Base-by-base conservation (phyloP, 2,113 vertebrate genomes). In the Cyprinus carpio region DNA sequence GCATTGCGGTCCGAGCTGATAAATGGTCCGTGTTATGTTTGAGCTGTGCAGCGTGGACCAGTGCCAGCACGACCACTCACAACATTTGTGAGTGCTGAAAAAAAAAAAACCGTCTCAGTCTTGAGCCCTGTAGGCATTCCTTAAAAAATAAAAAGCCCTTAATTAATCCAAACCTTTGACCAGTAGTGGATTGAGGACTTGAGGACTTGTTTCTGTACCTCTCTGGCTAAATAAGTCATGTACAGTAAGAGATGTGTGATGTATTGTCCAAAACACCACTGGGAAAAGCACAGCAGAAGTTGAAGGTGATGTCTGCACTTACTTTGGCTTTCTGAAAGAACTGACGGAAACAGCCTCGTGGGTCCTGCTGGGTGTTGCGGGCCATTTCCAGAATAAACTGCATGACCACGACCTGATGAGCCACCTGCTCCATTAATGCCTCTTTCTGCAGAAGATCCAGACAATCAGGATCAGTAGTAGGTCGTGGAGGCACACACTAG, bases 271-370 rank as follows among this genome's bases (percentile, higher is more conserved):
- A 23, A 3, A 49, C 12, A 15, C 0, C 51, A 54, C 51, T 54
- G 51, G 16, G 77, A 58, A 40, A 40, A 34, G n/a, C 6, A 6
- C n/a, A 43, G 37, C 29, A 64, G 34, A 8, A 25, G n/a, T 20
- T 74, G n/a, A 46, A 25, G 0, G 72, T 20, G 49, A 54, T 60
- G 29, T 74, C 20, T 82, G 46, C 78, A 86, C 95, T 96, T 95
- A 99, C 98, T 96, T 97, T 99, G 93, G 97, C 97, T 96, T 97
- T 99, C 90, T 98, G 96, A 92, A 99, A 99, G 94, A 99, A 99
- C 67, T 98, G 94, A 87, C 98, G 96, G 92, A 99, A 99, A 93
- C 96, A 97, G 81, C 97, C 96, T 79, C 98, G 93, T 65, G 98
- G 98, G 93, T 99, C 98, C 91, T 97, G 96, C 87, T 97, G 96